Evolutionary conservation across 2,113 vertebrate species (phyloP).

Genomic region (Ammospiza nelsoni): DNA sequence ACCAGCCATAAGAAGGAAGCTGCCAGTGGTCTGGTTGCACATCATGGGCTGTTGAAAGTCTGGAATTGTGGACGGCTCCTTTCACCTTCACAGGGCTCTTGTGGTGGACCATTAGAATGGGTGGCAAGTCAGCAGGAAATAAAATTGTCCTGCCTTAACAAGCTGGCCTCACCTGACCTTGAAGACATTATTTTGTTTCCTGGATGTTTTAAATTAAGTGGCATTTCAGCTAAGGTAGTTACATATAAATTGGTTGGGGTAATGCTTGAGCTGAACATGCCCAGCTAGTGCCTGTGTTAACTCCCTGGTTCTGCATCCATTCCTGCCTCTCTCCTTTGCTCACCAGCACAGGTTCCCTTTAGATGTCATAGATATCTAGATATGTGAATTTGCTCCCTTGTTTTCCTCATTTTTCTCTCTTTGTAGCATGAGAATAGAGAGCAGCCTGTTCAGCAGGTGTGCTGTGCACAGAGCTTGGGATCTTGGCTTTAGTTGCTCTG

Average conservation of each 20-base stretch:
- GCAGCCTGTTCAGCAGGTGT: rapidly evolving
- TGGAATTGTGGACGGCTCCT: neutral
- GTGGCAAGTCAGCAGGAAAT: slow-evolving; percentile 6
- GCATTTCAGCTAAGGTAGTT: neutral
- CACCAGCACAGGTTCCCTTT: neutral
- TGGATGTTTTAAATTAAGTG: slow-evolving; percentile 29
- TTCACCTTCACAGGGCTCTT: slow-evolving; percentile 30
- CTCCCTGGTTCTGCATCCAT: neutral
- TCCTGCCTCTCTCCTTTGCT: neutral
- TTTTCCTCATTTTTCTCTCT: neutral
- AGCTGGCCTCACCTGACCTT: slow-evolving; percentile 27
- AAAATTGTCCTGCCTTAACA: slow-evolving; percentile 37
- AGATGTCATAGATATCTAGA: neutral
- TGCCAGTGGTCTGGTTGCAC: neutral
- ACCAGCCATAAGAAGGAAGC: neutral
- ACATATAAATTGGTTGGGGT: neutral
- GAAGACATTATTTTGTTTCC: slow-evolving; percentile 37
- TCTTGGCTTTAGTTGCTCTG: neutral
- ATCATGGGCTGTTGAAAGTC: neutral
- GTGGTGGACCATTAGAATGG: slow-evolving; percentile 35
- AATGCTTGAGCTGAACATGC: neutral
- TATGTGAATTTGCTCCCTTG: neutral
- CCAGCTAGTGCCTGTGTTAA: neutral
- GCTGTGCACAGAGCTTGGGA: neutral
- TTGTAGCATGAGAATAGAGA: neutral